Evolutionary conservation across 2,888 invertebrate species (phyloP).

Genomic region (Nemapogon koenigi): DNA sequence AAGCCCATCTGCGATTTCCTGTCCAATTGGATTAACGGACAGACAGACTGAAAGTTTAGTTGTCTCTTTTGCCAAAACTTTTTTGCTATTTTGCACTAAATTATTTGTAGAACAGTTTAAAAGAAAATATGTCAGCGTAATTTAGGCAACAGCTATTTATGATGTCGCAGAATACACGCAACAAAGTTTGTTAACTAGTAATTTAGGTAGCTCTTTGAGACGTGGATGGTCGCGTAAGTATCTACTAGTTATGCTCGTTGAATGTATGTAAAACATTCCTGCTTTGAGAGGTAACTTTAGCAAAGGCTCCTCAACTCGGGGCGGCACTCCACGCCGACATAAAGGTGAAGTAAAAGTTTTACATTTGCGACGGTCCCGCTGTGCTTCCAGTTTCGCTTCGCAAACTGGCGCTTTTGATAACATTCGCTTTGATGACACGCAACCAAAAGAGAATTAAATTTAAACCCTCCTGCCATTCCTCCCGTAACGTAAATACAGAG

Average conservation of each 20-base stretch:
- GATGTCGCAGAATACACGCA: too few species aligned
- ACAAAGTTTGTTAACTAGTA: too few species aligned
- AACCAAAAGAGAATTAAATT: conserved; percentile 46
- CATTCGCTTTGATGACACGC: conserved; percentile 51
- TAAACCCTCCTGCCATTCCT: conserved; percentile 43
- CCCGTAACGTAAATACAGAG: conserved; percentile 32
- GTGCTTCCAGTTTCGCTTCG: conserved; percentile 46
- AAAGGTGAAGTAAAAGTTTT: conserved; percentile 59
- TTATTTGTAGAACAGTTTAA: too few species aligned
- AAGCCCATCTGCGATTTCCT: conserved; percentile 45
- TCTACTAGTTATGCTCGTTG: too few species aligned
- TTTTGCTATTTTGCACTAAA: too few species aligned
- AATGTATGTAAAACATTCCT: conserved; percentile 48
- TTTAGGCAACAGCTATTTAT: too few species aligned
- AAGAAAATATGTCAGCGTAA: too few species aligned
- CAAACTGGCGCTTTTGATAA: conserved; percentile 52
- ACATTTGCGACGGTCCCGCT: conserved; percentile 46
- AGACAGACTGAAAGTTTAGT: conserved; percentile 25
- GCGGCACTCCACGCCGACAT: conserved; percentile 39
- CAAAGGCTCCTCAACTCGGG: conserved; percentile 50
- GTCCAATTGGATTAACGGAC: conserved; percentile 31
- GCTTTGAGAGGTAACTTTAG: conserved; percentile 52
- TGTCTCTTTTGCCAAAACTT: too few species aligned
- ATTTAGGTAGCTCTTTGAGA: too few species aligned
- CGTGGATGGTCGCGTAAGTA: too few species aligned